Base-by-base conservation (phyloP, 2,797 vertebrate genomes). In the Anniella stebbinsi region DNA sequence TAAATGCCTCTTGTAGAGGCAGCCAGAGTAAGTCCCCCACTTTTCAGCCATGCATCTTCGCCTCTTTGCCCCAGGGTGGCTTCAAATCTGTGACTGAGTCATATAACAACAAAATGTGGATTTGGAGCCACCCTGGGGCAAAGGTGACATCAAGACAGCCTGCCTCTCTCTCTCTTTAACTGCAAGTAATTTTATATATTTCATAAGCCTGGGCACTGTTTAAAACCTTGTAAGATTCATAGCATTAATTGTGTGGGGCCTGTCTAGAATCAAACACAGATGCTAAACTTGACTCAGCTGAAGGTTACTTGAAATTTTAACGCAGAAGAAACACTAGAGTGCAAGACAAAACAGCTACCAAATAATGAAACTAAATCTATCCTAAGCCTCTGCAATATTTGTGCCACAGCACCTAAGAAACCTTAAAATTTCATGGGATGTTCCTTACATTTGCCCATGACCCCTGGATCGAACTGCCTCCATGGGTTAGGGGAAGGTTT, bases 241-340 rank as follows among this genome's bases (percentile, higher is more conserved):
- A 90, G 45, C 90, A 93, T 94, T 94, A 63, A 87, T 94, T 95
- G 92, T n/a, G 83, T 2, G 5, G 17, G 30, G 36, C 0, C 0
- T 77, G 30, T 89, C 88, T 87, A 93, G 93, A 95, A 76, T 91
- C 89, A 92, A 84, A 90, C 94, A 41, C 23, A 36, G 78, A 84
- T 88, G 82, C 90, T 12, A 73, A 87, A 82, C 33, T 95, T 94
- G 91, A 93, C 60, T 95, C 91, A 95, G 91, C 89, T 88, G 81
- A 93, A 92, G 92, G 91, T 95, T 88, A 63, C 36, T 89, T 93
- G 30, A 90, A 89, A 94, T 87, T 84, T 84, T 89, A 89, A 17
- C 88, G 87, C 80, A n/a, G 80, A 91, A 94, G 93, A 94, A 91
- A 36, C 76, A 85, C 48, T 54, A 80, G 92, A 95, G 66, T 78